phyloP scores from a whole-genome alignment of 1,140 invertebrate genomes.

The Drosophila chauvacae region DNA sequence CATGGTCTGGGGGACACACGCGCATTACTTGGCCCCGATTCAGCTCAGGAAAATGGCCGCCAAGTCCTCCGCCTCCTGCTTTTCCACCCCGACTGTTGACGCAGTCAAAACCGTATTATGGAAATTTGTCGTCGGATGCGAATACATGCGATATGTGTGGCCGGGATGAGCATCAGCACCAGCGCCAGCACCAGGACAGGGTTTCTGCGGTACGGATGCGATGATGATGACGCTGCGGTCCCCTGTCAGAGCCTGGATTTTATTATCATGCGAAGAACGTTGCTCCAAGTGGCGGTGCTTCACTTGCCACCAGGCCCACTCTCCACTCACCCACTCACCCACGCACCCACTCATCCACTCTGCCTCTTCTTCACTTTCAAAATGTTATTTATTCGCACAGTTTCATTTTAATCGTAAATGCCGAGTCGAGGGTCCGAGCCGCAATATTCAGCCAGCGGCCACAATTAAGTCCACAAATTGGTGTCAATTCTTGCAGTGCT shows the following conservation, averaged over 20 bases:
- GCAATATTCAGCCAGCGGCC: slow-evolving; percentile 21
- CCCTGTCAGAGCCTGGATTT: slow-evolving; percentile 21
- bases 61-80: not conserved
- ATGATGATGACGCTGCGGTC: slow-evolving; percentile 17
- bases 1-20: slow-evolving; percentile 13
- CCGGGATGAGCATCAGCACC: slow-evolving; percentile 1
- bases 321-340: not conserved
- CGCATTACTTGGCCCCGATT: slow-evolving; percentile 12
- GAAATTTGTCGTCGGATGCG: slow-evolving; percentile 37
- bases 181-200: not conserved
- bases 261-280: slow-evolving; percentile 42
- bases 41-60: slow-evolving; percentile 26
- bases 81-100: slow-evolving; percentile 39
- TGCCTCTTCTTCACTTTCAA: slow-evolving; percentile 5
- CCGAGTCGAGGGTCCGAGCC: slow-evolving; percentile 6
- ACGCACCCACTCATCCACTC: not conserved
- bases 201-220: slow-evolving; percentile 15
- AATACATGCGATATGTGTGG: slow-evolving; percentile 38
- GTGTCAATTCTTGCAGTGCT: slow-evolving; percentile 55
- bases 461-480: slow-evolving; percentile 70
- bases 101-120: slow-evolving; percentile 45
- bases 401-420: slow-evolving; percentile 53
- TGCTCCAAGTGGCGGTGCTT: slow-evolving; percentile 30
- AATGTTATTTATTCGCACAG: slow-evolving; percentile 59
- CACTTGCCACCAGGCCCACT: not conserved